A percentile compares a stretch with the other conserved stretches of the same genome.
Conservation (phyloP, 2,113 vertebrate species). For the Otis tarda region DNA sequence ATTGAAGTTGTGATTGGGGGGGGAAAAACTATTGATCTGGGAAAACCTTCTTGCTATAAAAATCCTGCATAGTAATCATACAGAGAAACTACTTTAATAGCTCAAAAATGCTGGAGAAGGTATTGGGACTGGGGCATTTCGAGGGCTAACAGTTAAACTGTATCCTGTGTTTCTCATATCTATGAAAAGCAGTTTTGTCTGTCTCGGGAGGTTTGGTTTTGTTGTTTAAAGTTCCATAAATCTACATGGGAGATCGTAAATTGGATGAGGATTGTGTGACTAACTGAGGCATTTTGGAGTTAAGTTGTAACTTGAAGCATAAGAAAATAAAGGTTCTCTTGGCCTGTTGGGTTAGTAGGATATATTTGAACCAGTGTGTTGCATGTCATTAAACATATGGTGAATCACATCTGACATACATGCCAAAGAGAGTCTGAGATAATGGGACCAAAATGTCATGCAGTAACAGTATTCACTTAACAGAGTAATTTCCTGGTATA, state of each 20-base stretch:
- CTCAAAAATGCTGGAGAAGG: not conserved
- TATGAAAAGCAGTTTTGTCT: not conserved
- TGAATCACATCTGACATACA: conserved; percentile 28
- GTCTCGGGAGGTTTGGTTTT: not conserved
- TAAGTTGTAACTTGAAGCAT: conserved; percentile 1
- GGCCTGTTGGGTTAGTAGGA: not conserved
- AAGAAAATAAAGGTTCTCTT: conserved; percentile 16
- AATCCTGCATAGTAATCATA: not conserved
- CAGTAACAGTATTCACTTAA: not conserved
- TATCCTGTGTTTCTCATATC: not conserved
- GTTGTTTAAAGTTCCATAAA: conserved; percentile 1
- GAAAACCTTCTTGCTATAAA: not conserved
- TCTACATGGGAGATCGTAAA: not conserved
- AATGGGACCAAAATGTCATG: conserved; percentile 51
- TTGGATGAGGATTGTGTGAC: not conserved
- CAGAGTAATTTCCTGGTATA: conserved; percentile 29
- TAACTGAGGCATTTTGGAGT: conserved; percentile 13
- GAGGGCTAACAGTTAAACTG: not conserved
- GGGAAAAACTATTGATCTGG: not conserved
- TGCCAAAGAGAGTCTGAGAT: conserved; percentile 31
- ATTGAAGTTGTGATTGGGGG: not conserved
- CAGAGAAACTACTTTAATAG: not conserved
- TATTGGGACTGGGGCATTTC: not conserved
- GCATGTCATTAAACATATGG: not conserved
- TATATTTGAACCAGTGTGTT: conserved; percentile 13